Base-by-base conservation (phyloP, 1,140 invertebrate genomes). In the Formica selysi region DNA sequence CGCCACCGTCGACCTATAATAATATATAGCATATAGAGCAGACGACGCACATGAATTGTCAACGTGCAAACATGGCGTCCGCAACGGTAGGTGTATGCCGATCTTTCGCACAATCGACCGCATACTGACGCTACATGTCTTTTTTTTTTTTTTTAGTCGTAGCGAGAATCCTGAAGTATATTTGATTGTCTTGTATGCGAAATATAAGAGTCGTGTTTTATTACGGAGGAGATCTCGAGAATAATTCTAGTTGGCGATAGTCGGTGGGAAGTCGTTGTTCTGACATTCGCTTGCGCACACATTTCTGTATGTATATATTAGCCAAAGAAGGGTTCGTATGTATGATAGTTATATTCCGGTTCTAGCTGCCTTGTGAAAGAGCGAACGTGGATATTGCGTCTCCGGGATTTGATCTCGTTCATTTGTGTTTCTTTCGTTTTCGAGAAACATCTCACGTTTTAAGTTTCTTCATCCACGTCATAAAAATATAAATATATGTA, bases 81-180 rank as follows among this genome's bases (percentile, higher is more conserved):
- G 94, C 94, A 90, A 94, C 94, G 94, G 94, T 95, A 94, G 89
- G 93, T 95, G 85, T 48, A 62, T 41, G 32, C n/a, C 44, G 32
- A 64, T 68, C 44, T 54, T 79, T 51, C 62, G 4, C 61, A 44
- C 36, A 13, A 68, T 80, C 54, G 19, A 73, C 7, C 19, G 26
- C 32, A 38, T 65, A 76, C 74, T 54, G 73, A 90, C 68, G 73
- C 57, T 29, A 74, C 70, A 78, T 76, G 44, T 64, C 22, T 79
- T 81, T 87, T 85, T 59, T 22, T 76, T 78, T 87, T 85, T 62
- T 85, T 90, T 90, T 71, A 68, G 32, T 86, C 64, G 11, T 65
- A 64, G n/a, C 8, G 61, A 79, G 29, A 29, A 29, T 38, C 51
- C 54, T 13, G 59, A 78, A 29, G 13, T 51, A 26, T 51, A 51